Conservation (phyloP, 2,113 vertebrate genomes). For the Piprites chloris region DNA sequence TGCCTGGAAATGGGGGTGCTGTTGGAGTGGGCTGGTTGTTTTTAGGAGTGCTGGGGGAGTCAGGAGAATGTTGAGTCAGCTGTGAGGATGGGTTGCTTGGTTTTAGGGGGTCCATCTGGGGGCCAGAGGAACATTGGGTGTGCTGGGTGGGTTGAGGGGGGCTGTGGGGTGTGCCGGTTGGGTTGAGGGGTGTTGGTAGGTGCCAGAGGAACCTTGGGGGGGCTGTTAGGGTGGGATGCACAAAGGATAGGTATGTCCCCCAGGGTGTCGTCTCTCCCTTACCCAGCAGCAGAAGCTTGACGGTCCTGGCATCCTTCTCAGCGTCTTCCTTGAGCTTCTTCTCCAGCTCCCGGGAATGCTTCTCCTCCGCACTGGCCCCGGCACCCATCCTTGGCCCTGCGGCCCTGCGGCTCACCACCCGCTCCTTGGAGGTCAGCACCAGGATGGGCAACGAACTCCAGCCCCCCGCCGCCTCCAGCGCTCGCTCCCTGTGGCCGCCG, state of each 20-base stretch:
- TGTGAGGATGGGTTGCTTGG: background rate
- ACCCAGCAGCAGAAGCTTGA: conserved; percentile 98
- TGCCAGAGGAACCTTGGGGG: background rate
- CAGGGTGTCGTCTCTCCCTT: conserved; percentile 18
- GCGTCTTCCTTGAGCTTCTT: conserved; percentile 97
- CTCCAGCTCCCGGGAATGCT: conserved; percentile 93
- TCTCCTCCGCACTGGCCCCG: conserved; percentile 93
- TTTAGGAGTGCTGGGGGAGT: background rate
- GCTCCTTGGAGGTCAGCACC: conserved; percentile 37
- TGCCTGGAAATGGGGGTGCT: background rate
- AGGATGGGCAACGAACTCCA: conserved; percentile 4
- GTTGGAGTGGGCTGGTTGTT: background rate
- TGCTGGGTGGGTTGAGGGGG: background rate
- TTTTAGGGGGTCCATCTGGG: background rate
- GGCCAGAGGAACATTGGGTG: background rate
- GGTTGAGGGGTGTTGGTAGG: background rate
- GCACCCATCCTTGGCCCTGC: conserved; percentile 82
- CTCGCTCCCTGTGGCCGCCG: conserved; percentile 24
- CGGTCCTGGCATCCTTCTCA: conserved; percentile 92
- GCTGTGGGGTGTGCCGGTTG: background rate
- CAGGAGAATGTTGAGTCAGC: background rate
- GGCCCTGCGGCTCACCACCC: background rate
- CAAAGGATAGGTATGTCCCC: background rate
- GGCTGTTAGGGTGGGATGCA: background rate
- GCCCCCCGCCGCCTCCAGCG: conserved; percentile 4